These are phyloP conservation scores for Microtus montanus DNA, from an alignment of 2,113 vertebrate species.

Conservation along the genomic window DNA sequence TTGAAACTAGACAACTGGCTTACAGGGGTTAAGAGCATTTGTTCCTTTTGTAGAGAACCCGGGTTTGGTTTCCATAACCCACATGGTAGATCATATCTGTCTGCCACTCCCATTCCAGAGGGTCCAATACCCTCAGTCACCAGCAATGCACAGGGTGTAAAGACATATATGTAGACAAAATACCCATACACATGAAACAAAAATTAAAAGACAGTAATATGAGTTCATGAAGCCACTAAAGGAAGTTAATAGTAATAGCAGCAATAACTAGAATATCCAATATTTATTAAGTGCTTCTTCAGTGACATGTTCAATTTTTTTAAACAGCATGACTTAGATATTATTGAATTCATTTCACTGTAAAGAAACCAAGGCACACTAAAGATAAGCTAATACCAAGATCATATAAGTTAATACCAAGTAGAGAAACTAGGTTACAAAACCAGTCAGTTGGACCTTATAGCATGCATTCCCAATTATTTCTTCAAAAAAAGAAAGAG, in stretches of 20 bases:
- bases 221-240: background rate
- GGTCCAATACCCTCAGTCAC: background rate
- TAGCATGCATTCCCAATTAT: accelerated
- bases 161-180: background rate
- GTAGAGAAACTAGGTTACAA: background rate
- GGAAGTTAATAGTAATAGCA: background rate
- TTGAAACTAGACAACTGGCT: background rate
- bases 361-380: background rate
- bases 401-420: too few species aligned
- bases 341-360: background rate
- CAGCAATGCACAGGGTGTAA: background rate
- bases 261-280: background rate
- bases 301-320: background rate
- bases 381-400: background rate
- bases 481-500: background rate
- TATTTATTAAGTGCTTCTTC: background rate
- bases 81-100: background rate
- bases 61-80: background rate
- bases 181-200: background rate
- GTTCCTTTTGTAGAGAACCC: background rate
- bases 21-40: background rate
- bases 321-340: background rate
- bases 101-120: background rate
- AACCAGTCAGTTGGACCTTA: too few species aligned
- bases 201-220: background rate